Evolutionary conservation across 2,797 vertebrate species (phyloP).

Genomic region (Channallabes apus): DNA sequence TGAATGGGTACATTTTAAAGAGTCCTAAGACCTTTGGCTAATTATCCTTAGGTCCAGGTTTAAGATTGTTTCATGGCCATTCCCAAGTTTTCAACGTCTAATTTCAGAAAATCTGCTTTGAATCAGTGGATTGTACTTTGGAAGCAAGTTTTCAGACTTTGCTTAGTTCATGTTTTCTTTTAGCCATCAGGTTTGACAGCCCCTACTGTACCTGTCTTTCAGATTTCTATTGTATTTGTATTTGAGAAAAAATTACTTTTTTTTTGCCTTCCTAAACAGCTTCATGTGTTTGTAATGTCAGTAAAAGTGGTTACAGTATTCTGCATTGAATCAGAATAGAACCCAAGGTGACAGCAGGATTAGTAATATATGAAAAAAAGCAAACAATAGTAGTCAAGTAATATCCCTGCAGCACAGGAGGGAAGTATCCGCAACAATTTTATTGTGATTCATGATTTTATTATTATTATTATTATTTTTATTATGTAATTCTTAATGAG

Average conservation of each 20-base stretch:
- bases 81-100: background rate
- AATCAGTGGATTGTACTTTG: background rate
- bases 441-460: background rate
- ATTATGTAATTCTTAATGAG: background rate
- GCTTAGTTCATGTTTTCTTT: background rate
- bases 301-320: background rate
- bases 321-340: background rate
- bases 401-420: background rate
- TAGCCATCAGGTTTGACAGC: background rate
- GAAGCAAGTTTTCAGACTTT: background rate
- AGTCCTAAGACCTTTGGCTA: background rate
- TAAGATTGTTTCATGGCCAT: background rate
- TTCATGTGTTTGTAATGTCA: background rate
- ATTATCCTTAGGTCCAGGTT: background rate
- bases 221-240: background rate
- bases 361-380: background rate
- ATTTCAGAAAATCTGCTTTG: constrained; percentile 1
- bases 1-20: background rate
- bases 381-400: background rate
- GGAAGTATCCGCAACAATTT: background rate
- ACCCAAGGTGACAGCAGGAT: background rate
- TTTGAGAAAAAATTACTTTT: background rate
- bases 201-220: background rate
- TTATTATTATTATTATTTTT: background rate
- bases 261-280: background rate